Conservation (phyloP, 2,113 vertebrate genomes). For the Chrysemys picta region DNA sequence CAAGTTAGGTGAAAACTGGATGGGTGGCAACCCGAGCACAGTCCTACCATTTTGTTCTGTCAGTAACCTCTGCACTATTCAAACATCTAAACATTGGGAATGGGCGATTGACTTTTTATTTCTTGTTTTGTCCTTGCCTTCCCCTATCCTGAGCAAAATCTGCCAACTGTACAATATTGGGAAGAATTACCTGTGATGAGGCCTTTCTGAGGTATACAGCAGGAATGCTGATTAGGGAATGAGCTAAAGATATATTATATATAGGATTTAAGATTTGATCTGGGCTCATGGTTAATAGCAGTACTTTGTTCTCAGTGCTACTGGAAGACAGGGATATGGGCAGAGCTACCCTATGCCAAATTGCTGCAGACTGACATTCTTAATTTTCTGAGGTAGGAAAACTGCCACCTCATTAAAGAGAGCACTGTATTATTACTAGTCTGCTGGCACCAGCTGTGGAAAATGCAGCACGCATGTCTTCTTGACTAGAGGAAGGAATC, state of each 20-base stretch:
- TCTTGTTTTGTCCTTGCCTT: conserved; percentile 4
- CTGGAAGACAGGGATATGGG: conserved; percentile 61
- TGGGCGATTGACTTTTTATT: conserved; percentile 6
- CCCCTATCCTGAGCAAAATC: background rate
- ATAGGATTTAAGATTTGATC: conserved; percentile 44
- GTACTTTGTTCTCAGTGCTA: conserved; percentile 53
- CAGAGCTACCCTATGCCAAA: conserved; percentile 65
- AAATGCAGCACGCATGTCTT: conserved; percentile 55
- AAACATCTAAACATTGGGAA: background rate
- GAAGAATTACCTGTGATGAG: conserved; percentile 32
- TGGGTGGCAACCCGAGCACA: no score
- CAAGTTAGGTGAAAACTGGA: no score
- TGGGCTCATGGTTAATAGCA: conserved; percentile 52
- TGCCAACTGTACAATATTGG: background rate
- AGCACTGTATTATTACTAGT: conserved; percentile 68
- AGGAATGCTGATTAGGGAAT: conserved; percentile 29
- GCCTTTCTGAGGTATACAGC: conserved; percentile 4
- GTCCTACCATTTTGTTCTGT: background rate
- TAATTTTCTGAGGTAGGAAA: conserved; percentile 79
- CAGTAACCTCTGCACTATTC: background rate
- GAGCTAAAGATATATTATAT: conserved; percentile 40
- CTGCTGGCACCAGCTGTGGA: conserved; percentile 60
- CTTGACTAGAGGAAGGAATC: conserved; percentile 43
- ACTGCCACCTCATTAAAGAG: conserved; percentile 75
- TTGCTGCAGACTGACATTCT: conserved; percentile 72